Conservation (phyloP, 2,113 vertebrate genomes). For the Tachysurus vachellii region DNA sequence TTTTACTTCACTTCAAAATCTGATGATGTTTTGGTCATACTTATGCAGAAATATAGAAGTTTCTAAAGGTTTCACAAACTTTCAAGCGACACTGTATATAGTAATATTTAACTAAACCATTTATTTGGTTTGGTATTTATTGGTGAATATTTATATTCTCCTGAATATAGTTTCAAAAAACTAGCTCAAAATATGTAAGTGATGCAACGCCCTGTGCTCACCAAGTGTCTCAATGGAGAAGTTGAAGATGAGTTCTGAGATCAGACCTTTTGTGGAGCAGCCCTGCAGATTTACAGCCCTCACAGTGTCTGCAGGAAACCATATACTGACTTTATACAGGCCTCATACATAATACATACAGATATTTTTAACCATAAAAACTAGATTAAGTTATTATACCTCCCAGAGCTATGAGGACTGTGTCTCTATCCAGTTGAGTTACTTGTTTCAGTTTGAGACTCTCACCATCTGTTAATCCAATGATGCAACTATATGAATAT, state of each 20-base stretch:
- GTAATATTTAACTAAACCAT: not conserved
- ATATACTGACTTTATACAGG: not conserved
- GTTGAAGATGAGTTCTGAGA: conserved; percentile 67
- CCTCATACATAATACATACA: not conserved
- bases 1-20: too few species aligned
- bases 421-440: conserved; percentile 76
- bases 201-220: conserved; percentile 50
- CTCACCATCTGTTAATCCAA: conserved; percentile 63
- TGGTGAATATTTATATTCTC: not conserved
- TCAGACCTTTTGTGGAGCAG: conserved; percentile 56
- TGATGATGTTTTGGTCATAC: too few species aligned
- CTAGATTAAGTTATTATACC: conserved; percentile 63
- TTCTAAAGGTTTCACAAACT: too few species aligned
- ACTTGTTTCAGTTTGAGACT: conserved; percentile 69
- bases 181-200: not conserved
- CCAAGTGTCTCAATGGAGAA: conserved; percentile 75
- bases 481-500: not conserved
- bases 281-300: conserved; percentile 71
- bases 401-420: conserved; percentile 72
- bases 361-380: not conserved
- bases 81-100: not conserved
- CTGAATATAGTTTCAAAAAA: not conserved
- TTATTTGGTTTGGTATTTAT: too few species aligned
- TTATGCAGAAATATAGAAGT: too few species aligned
- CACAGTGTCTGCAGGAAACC: conserved; percentile 65